Conservation (phyloP, 1,140 invertebrate species). For the Chrysomallon squamiferum region DNA sequence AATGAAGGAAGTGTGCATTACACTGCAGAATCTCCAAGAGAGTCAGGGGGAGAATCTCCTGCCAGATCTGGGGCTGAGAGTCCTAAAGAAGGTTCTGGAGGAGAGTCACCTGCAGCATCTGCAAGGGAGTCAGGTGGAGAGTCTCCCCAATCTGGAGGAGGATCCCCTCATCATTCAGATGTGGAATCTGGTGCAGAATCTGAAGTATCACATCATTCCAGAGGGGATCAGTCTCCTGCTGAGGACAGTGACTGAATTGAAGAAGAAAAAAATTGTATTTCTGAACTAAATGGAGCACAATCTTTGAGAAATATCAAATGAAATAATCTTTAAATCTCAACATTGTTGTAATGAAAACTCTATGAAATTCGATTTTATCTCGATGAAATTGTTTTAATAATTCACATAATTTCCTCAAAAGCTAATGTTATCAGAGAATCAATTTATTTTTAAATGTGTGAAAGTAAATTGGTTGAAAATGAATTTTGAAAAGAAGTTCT, state of each 20-base stretch:
- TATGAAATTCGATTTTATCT: too few species aligned
- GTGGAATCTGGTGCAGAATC: neutral
- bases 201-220: neutral
- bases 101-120: constrained; percentile 9
- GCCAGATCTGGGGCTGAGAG: neutral
- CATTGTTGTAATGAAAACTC: too few species aligned
- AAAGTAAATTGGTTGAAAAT: too few species aligned
- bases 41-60: neutral
- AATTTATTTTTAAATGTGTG: too few species aligned
- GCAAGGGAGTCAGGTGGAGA: constrained; percentile 5
- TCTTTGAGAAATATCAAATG: too few species aligned
- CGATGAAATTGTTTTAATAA: too few species aligned
- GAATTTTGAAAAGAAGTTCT: too few species aligned
- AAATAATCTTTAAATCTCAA: too few species aligned
- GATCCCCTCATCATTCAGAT: neutral
- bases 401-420: too few species aligned
- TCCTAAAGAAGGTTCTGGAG: neutral
- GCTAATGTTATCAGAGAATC: too few species aligned
- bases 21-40: neutral
- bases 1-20: constrained; percentile 8
- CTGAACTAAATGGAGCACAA: neutral
- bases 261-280: neutral
- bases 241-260: neutral
- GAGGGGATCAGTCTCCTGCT: neutral
- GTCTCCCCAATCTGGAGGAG: neutral